Base-by-base conservation (phyloP, 2,797 vertebrate species). In the Micrastur ruficollis region DNA sequence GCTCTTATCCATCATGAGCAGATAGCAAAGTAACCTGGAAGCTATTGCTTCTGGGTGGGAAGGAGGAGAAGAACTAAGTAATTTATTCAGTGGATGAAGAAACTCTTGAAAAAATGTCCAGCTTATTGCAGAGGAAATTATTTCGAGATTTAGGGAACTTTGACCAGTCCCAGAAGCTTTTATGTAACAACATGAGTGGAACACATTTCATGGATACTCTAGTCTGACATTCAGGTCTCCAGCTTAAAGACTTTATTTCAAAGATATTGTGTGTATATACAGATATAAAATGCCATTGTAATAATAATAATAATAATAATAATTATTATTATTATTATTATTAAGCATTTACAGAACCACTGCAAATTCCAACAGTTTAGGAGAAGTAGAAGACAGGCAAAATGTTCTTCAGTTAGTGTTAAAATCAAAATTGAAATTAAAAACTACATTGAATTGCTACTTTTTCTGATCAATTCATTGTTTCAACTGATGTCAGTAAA, bases 1-100 rank as follows among this genome's bases (percentile, higher is more conserved):
- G 26, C 29, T 93, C 66, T 81, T 90, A 91, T 87, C 38, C 62
- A 27, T 95, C 74, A 79, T 20, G 55, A 95, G 19, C 49, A 96
- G 75, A 79, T 91, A 94, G 75, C 21, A 62, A 91, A 78, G 66
- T 36, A 94, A 73, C 27, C 25, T 65, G 71, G 72, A 95, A 87
- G 31, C 29, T 23, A 80, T 49, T n/a, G 36, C 80, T 81, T 32
- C 59, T 56, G 49, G 66, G 58, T 72, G 26, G 50, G 70, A 84
- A 95, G 32, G 15, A 74, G 52, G 47, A 49, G 10, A 8, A 85
- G 6, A 93, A 44, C 52, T 6, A 86, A 86, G 14, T 72, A 55
- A 73, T 95, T 91, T 93, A 81, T 93, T 85, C 55, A 92, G 27
- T 59, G 40, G 46, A 73, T 80, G 46, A 93, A 93, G 67, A 94